These are phyloP conservation scores for Perca flavescens DNA, from an alignment of 2,113 vertebrate genomes.

Conservation along the genomic window DNA sequence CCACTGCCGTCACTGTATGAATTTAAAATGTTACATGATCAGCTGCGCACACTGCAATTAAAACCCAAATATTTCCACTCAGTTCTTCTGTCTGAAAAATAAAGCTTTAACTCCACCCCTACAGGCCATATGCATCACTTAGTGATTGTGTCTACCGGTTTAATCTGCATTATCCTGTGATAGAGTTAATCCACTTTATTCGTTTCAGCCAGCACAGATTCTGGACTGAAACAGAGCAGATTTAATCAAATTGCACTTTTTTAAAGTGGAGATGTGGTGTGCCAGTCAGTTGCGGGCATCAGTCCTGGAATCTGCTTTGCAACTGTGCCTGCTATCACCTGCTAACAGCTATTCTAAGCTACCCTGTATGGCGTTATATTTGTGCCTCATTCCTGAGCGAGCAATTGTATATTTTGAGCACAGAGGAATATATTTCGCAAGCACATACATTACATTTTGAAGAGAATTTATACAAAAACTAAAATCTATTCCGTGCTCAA, in stretches of 20 bases:
- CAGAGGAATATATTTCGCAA: too few relatives aligned
- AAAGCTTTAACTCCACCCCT: conserved; percentile 46
- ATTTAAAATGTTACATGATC: conserved; percentile 12
- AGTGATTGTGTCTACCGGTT: conserved; percentile 79
- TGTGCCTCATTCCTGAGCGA: too few relatives aligned
- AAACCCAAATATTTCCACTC: conserved; percentile 36
- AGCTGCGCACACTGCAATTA: conserved; percentile 21
- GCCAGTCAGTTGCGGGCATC: conserved; percentile 51
- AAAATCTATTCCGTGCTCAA: too few relatives aligned
- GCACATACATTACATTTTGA: too few relatives aligned
- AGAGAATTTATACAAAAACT: too few relatives aligned
- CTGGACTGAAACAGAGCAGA: conserved; percentile 78
- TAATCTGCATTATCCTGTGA: conserved; percentile 81
- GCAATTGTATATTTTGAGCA: too few relatives aligned
- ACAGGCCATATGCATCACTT: conserved; percentile 70
- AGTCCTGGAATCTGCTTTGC: conserved; percentile 65
- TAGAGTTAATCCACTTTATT: conserved; percentile 83
- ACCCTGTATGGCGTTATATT: background rate
- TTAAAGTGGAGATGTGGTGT: conserved; percentile 62
- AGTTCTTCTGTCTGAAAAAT: conserved; percentile 16
- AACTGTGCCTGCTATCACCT: conserved; percentile 23
- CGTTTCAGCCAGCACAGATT: conserved; percentile 76
- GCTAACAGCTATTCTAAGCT: conserved; percentile 5
- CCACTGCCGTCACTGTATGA: conserved; percentile 1
- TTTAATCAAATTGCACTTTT: conserved; percentile 81